A percentile compares a stretch with the other conserved stretches of the same genome.
Evolutionary conservation across 2,113 vertebrate genomes (phyloP).

Genomic region (Lamprotornis superbus): DNA sequence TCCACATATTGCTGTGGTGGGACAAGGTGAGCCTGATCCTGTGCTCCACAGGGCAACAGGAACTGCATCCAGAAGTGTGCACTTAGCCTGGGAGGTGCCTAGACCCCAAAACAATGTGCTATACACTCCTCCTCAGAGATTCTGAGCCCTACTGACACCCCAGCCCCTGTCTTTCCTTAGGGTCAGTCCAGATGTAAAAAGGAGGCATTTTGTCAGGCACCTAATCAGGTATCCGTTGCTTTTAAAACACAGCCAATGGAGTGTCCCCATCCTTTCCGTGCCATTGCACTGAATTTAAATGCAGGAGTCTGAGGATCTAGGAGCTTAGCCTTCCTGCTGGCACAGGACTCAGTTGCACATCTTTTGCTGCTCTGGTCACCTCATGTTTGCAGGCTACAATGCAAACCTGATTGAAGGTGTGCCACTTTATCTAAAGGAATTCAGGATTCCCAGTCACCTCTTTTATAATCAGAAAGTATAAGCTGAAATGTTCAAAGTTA

Average conservation of each 20-base stretch:
- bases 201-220: neutral
- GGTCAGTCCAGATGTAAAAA: neutral
- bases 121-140: neutral
- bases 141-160: neutral
- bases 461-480: neutral
- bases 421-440: neutral
- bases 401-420: neutral
- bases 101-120: neutral
- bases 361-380: neutral
- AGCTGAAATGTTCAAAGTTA: neutral
- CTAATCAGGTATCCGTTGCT: neutral
- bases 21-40: neutral
- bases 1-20: neutral
- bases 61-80: neutral
- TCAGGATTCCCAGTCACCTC: neutral
- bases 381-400: neutral
- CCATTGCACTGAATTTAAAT: neutral
- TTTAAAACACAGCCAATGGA: neutral
- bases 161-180: neutral
- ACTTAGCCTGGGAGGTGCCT: neutral
- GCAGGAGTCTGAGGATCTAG: neutral
- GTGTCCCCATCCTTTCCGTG: neutral
- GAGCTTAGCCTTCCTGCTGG: neutral
- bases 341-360: neutral
- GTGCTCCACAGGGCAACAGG: neutral